These are phyloP conservation scores for Temnothorax curvispinosus DNA, from an alignment of 1,140 invertebrate species.

Conservation along the genomic window DNA sequence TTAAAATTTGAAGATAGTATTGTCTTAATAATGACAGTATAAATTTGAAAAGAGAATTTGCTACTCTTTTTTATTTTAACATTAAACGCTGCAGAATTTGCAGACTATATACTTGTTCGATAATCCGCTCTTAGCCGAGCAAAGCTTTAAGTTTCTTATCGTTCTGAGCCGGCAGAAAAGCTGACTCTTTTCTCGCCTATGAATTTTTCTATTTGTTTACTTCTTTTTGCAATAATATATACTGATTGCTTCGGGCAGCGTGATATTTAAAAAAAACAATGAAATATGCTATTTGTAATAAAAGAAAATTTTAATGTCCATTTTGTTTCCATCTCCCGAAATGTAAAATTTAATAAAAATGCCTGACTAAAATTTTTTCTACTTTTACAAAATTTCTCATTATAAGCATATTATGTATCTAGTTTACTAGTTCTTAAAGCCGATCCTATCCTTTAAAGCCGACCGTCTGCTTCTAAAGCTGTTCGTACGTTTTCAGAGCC, in stretches of 20 bases:
- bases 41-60: neutral
- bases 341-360: neutral
- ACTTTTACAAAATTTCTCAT: neutral
- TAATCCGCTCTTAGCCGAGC: neutral
- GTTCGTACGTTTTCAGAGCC: neutral
- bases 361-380: neutral
- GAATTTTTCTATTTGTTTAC: neutral
- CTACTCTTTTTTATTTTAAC: neutral
- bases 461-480: neutral
- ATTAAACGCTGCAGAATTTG: neutral
- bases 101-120: neutral
- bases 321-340: neutral
- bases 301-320: neutral
- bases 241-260: neutral
- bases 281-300: neutral
- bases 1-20: neutral
- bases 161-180: neutral
- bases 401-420: neutral
- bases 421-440: neutral
- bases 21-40: neutral
- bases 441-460: neutral
- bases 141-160: conserved; percentile 6
- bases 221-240: neutral
- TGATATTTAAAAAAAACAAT: neutral
- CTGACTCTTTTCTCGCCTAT: neutral